These are phyloP conservation scores for Eugnorisma glareosa DNA, from an alignment of 2,888 invertebrate genomes.

Conservation along the genomic window DNA sequence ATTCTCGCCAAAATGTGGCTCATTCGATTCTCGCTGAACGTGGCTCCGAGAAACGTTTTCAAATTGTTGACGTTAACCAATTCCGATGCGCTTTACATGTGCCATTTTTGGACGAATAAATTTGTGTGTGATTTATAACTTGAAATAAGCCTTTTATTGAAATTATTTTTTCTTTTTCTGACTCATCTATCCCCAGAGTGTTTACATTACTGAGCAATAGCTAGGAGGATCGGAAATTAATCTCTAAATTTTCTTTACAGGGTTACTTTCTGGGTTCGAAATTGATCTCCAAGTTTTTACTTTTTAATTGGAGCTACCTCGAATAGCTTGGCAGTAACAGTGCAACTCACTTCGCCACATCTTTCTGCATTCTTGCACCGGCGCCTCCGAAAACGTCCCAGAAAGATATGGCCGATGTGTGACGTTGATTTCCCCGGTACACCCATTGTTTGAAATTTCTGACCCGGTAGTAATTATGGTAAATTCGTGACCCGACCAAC, in stretches of 20 bases:
- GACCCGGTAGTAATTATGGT: background rate
- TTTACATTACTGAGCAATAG: background rate
- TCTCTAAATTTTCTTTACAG: background rate
- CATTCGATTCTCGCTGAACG: slow-evolving; percentile 46
- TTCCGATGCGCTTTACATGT: slow-evolving; percentile 15
- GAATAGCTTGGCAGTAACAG: background rate
- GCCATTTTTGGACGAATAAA: slow-evolving; percentile 14
- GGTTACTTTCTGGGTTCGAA: background rate
- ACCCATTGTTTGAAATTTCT: background rate
- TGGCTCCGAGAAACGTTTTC: slow-evolving; percentile 35
- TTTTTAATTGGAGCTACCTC: no score
- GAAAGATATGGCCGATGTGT: background rate
- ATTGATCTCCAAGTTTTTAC: no score
- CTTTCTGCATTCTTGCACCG: background rate
- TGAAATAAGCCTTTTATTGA: background rate
- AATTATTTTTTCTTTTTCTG: background rate
- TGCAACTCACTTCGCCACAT: background rate
- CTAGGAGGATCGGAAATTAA: background rate
- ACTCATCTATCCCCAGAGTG: background rate
- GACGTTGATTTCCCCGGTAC: background rate
- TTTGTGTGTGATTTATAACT: background rate
- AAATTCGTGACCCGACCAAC: background rate
- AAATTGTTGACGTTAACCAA: slow-evolving; percentile 33
- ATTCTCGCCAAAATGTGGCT: slow-evolving; percentile 47
- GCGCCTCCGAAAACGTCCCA: background rate